phyloP scores from a whole-genome alignment of 2,113 vertebrate genomes.

The Peromyscus polionotus region DNA sequence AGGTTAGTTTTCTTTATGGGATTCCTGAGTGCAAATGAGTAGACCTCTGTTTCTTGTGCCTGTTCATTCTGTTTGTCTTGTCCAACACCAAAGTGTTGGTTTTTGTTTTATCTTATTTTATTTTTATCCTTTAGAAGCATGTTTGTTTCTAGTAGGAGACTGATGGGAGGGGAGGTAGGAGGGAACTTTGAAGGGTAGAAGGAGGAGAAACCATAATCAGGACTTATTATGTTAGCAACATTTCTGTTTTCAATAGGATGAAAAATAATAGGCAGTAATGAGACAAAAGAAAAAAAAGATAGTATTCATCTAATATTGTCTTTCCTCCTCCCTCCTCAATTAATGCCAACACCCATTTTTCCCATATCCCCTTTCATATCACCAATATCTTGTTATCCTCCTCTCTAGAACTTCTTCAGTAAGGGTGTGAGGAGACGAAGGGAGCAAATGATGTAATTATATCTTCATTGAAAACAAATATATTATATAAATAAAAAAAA shows the following conservation, averaged over 20 bases:
- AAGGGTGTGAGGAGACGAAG: background rate
- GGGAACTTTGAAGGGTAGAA: background rate
- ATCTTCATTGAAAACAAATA: background rate
- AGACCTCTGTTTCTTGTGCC: background rate
- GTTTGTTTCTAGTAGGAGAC: background rate
- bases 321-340: too few relatives aligned
- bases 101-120: background rate
- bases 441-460: background rate
- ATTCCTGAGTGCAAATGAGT: background rate
- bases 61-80: background rate
- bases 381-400: background rate
- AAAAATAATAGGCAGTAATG: background rate
- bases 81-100: background rate
- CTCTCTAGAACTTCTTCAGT: background rate
- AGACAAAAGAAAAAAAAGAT: background rate
- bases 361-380: background rate
- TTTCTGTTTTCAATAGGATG: background rate
- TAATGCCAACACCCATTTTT: background rate
- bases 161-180: background rate
- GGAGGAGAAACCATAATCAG: background rate
- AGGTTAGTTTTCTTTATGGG: background rate
- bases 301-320: background rate
- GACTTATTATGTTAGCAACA: background rate
- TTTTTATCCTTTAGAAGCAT: background rate
- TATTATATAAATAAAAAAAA: background rate